Evolutionary conservation across 1,140 invertebrate genomes (phyloP).

Genomic region (Leptinotarsa defecta): DNA sequence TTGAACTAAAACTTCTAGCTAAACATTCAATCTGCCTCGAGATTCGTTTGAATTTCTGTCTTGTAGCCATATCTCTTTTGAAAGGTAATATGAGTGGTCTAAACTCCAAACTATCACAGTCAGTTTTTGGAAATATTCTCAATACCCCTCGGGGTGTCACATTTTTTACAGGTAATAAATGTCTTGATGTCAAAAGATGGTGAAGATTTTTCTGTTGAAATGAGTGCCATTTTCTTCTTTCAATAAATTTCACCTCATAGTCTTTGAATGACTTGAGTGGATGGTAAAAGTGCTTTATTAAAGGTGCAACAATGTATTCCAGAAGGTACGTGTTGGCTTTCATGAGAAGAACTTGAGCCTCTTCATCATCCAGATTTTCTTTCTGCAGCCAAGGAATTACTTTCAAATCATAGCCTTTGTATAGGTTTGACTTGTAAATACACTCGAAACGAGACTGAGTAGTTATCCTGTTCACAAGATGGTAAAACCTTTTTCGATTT

Average conservation of each 20-base stretch:
- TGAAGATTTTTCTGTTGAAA: conserved; percentile 17
- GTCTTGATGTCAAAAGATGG: not conserved
- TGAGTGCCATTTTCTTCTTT: conserved; percentile 22
- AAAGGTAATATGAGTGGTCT: conserved; percentile 19
- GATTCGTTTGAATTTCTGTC: conserved; percentile 11
- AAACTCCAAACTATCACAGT: conserved; percentile 14
- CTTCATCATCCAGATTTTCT: conserved; percentile 7
- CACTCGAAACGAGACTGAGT: conserved; percentile 29
- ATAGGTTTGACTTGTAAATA: conserved; percentile 12
- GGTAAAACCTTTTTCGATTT: conserved; percentile 26
- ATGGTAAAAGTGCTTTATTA: conserved; percentile 28
- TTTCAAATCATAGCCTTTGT: conserved; percentile 26
- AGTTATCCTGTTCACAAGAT: conserved; percentile 22
- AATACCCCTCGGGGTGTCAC: conserved; percentile 18
- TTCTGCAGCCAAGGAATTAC: conserved; percentile 21
- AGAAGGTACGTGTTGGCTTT: conserved; percentile 15
- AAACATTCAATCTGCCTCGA: conserved; percentile 20
- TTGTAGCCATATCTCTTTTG: conserved; percentile 2
- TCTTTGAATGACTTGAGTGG: conserved; percentile 8
- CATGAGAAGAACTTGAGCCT: not conserved
- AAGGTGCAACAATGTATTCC: conserved; percentile 21
- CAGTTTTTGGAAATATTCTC: conserved; percentile 27
- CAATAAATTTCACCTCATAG: conserved; percentile 27
- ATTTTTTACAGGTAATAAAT: not conserved
- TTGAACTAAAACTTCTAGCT: conserved; percentile 13